Evolutionary conservation across 2,113 vertebrate genomes (phyloP).

Genomic region (Limnothrissa miodon): DNA sequence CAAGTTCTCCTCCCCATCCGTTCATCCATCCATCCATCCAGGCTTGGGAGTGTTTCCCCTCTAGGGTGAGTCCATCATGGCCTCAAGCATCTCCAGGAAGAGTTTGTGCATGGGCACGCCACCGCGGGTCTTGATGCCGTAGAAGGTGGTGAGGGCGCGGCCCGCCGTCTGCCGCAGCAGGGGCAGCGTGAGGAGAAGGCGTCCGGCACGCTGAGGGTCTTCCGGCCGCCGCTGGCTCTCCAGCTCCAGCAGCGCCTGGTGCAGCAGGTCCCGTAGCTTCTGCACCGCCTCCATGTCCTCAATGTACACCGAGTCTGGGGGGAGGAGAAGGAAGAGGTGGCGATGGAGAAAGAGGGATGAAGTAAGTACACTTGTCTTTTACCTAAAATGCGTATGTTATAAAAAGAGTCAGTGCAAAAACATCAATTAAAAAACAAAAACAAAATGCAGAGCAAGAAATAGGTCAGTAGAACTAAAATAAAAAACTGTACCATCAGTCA

Average conservation of each 20-base stretch:
- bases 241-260: slow-evolving; percentile 85
- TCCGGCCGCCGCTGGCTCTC: slow-evolving; percentile 77
- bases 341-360: neutral
- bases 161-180: slow-evolving; percentile 88
- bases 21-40: neutral
- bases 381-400: no score
- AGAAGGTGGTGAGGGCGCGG: slow-evolving; percentile 86
- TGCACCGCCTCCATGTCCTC: slow-evolving; percentile 89
- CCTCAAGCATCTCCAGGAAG: slow-evolving; percentile 93
- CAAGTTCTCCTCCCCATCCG: neutral
- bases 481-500: no score
- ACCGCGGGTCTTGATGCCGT: slow-evolving; percentile 87
- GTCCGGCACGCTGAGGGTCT: slow-evolving; percentile 80
- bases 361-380: no score
- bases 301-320: slow-evolving; percentile 87
- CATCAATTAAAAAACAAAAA: neutral
- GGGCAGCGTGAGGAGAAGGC: slow-evolving; percentile 85
- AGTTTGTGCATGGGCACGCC: slow-evolving; percentile 94
- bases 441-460: neutral
- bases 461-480: neutral
- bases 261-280: slow-evolving; percentile 86
- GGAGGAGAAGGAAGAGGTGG: neutral
- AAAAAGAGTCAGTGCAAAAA: neutral
- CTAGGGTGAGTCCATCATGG: slow-evolving; percentile 90
- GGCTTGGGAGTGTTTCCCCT: slow-evolving; percentile 15